Percentiles rank a stretch among this genome's conserved stretches.
phyloP scores from a whole-genome alignment of 1,140 invertebrate genomes.

The Dryas iulia region DNA sequence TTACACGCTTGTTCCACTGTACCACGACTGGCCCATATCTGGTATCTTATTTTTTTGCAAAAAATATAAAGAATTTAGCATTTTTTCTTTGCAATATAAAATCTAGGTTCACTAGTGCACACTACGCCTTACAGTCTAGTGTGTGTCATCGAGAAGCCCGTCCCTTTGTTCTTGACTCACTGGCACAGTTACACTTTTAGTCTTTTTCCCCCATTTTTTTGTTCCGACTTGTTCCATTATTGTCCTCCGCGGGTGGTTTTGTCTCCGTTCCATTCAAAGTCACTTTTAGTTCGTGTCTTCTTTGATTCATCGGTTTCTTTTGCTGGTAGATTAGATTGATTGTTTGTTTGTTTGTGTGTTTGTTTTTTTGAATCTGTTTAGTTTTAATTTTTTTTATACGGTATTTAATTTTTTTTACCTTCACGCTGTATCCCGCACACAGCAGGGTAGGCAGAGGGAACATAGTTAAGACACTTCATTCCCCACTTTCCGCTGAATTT shows the following conservation, averaged over 20 bases:
- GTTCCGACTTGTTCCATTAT: neutral
- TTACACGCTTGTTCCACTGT: too few relatives aligned
- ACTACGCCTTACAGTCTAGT: neutral
- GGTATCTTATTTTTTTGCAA: too few relatives aligned
- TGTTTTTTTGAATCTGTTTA: too few relatives aligned
- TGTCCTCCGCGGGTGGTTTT: neutral
- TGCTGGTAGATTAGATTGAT: neutral
- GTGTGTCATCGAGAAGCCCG: neutral
- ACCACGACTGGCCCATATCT: too few relatives aligned
- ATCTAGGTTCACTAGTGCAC: neutral
- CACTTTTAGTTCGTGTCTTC: neutral
- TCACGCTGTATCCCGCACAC: too few relatives aligned
- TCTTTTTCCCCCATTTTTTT: neutral
- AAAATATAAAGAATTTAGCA: too few relatives aligned
- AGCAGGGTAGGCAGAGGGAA: too few relatives aligned
- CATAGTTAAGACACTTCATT: too few relatives aligned
- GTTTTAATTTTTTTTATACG: too few relatives aligned
- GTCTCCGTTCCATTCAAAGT: neutral
- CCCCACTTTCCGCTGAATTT: too few relatives aligned
- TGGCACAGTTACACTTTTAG: conserved; percentile 6
- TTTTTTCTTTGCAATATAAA: too few relatives aligned
- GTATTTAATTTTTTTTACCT: too few relatives aligned
- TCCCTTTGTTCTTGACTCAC: conserved; percentile 11
- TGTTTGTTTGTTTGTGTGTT: neutral
- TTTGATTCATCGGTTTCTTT: neutral